A percentile compares a stretch with the other conserved stretches of the same genome.
phyloP scores from a whole-genome alignment of 23 tunicate genomes.

The Ascidia mentula region DNA sequence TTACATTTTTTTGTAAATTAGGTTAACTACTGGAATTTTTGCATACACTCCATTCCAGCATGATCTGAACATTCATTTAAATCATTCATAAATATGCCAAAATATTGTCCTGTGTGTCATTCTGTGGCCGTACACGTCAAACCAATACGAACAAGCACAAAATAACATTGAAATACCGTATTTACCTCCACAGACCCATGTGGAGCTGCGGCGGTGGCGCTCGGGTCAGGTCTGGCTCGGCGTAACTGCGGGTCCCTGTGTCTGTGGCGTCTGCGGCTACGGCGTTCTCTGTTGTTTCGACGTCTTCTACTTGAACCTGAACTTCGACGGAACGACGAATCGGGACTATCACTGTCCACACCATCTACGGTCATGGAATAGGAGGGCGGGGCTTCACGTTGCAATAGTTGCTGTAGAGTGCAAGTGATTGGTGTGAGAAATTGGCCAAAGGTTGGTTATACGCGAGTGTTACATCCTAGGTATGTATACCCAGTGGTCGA shows the following conservation, averaged over 20 bases:
- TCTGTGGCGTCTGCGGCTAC: slow-evolving; percentile 45
- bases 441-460: too few relatives aligned
- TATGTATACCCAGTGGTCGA: too few relatives aligned
- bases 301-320: slow-evolving; percentile 23
- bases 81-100: too few relatives aligned
- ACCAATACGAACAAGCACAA: too few relatives aligned
- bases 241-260: slow-evolving; percentile 61
- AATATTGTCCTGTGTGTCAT: too few relatives aligned
- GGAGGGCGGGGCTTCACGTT: slow-evolving; percentile 90
- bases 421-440: background rate
- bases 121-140: too few relatives aligned
- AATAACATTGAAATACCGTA: too few relatives aligned
- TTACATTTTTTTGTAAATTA: too few relatives aligned
- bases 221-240: slow-evolving; percentile 37
- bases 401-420: slow-evolving; percentile 52
- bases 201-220: background rate
- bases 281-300: slow-evolving; percentile 14
- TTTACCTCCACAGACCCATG: background rate
- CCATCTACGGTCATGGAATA: slow-evolving; percentile 88
- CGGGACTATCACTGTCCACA: slow-evolving; percentile 16
- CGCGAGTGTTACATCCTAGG: too few relatives aligned
- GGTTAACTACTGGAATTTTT: too few relatives aligned
- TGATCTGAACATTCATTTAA: too few relatives aligned
- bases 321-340: slow-evolving; percentile 6
- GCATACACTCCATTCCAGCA: too few relatives aligned